Evolutionary conservation across 2,888 invertebrate genomes (phyloP).

Genomic region (Leucozona laternaria): DNA sequence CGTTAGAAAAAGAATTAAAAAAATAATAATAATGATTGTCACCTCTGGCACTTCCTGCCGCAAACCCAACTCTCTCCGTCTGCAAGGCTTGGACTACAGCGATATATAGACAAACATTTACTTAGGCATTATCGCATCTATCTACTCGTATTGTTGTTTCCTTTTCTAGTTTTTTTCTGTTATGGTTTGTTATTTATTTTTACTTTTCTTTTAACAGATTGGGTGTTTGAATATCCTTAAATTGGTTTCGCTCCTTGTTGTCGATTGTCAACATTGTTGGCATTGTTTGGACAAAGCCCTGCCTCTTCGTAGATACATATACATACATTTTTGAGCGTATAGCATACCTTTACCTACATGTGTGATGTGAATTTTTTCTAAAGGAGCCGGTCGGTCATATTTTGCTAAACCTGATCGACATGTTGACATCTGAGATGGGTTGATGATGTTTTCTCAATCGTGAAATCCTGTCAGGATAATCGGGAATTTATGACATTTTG

Average conservation of each 20-base stretch:
- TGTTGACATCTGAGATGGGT: conserved; percentile 74
- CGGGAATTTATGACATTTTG: conserved; percentile 86
- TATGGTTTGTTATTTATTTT: conserved; percentile 7
- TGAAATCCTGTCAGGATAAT: conserved; percentile 75
- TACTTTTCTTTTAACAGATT: conserved; percentile 33
- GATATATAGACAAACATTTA: conserved; percentile 53
- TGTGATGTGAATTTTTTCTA: conserved; percentile 32
- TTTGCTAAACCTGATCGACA: conserved; percentile 70
- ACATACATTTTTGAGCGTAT: not conserved
- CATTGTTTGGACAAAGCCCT: conserved; percentile 35
- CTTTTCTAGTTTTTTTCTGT: not conserved
- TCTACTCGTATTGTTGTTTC: conserved; percentile 6
- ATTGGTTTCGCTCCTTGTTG: conserved; percentile 68
- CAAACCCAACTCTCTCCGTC: not conserved
- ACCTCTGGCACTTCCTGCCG: conserved; percentile 74
- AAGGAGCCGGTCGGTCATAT: conserved; percentile 38
- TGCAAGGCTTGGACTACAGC: conserved; percentile 35
- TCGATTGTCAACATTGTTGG: conserved; percentile 57
- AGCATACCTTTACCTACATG: conserved; percentile 20
- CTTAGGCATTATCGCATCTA: conserved; percentile 47
- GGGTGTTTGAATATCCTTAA: conserved; percentile 62
- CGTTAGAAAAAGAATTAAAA: conserved; percentile 18
- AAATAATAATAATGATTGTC: conserved; percentile 53
- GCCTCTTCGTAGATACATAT: not conserved
- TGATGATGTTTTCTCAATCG: conserved; percentile 76